phyloP scores from a whole-genome alignment of 1,140 invertebrate species.

The Frieseomelitta varia region DNA sequence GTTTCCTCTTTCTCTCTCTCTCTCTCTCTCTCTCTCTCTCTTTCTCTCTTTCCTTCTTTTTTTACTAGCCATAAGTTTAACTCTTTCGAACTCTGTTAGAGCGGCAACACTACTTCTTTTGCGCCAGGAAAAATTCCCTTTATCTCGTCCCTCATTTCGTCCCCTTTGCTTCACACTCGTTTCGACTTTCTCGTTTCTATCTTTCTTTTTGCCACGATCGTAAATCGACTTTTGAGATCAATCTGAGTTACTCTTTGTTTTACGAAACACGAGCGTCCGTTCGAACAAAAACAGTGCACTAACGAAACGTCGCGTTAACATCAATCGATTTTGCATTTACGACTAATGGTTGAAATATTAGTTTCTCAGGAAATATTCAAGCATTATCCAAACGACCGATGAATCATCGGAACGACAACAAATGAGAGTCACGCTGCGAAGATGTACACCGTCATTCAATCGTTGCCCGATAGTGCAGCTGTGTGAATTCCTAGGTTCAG shows the following conservation, averaged over 20 bases:
- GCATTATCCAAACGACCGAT: conserved; percentile 21
- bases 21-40: not conserved
- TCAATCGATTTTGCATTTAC: not conserved
- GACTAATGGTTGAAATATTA: not conserved
- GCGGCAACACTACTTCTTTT: conserved; percentile 48
- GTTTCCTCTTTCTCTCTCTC: too few species aligned
- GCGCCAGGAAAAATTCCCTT: conserved; percentile 59
- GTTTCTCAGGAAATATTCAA: conserved; percentile 6
- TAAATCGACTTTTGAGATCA: not conserved
- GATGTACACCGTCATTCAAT: conserved; percentile 49
- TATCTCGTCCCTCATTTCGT: conserved; percentile 52
- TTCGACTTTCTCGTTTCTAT: not conserved
- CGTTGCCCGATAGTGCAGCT: conserved; percentile 20
- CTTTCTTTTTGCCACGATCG: not conserved
- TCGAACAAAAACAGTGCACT: not conserved
- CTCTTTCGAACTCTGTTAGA: conserved; percentile 68
- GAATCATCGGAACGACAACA: conserved; percentile 33
- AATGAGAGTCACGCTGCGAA: conserved; percentile 46
- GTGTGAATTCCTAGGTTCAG: too few species aligned
- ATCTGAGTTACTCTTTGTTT: not conserved
- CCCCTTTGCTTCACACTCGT: conserved; percentile 26
- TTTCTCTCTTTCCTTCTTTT: not conserved
- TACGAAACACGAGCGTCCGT: too few species aligned
- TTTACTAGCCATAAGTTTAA: conserved; percentile 61
- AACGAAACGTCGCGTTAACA: not conserved